These are phyloP conservation scores for Catostylus mosaicus DNA, from an alignment of 30 jellyfish, hydroid and myxozoan genomes.

Conservation along the genomic window DNA sequence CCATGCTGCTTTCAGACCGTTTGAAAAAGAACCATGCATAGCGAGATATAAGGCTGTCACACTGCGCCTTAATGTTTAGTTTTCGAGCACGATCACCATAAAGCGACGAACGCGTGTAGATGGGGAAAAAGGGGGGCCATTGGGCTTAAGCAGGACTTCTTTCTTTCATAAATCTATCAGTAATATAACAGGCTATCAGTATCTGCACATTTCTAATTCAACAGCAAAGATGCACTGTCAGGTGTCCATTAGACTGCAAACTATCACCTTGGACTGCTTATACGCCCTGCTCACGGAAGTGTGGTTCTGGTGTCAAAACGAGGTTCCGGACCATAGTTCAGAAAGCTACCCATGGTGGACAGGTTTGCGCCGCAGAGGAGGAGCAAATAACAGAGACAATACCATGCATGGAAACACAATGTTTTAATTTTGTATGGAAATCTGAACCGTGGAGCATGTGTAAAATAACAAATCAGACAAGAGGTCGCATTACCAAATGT, in stretches of 20 bases:
- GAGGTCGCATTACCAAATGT: conserved; percentile 46
- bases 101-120: too few relatives aligned
- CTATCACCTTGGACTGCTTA: conserved; percentile 66
- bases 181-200: too few relatives aligned
- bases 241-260: conserved; percentile 64
- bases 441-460: conserved; percentile 60
- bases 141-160: too few relatives aligned
- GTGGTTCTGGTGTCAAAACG: conserved; percentile 69
- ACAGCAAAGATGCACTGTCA: conserved; percentile 50
- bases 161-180: too few relatives aligned
- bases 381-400: conserved; percentile 40
- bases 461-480: conserved; percentile 42
- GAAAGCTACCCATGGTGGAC: conserved; percentile 69
- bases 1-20: too few relatives aligned
- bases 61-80: too few relatives aligned
- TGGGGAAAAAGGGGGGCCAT: too few relatives aligned
- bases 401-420: conserved; percentile 51
- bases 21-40: too few relatives aligned
- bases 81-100: too few relatives aligned
- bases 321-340: conserved; percentile 58
- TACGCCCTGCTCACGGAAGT: conserved; percentile 61
- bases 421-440: conserved; percentile 57
- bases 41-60: too few relatives aligned
- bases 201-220: background rate
- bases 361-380: conserved; percentile 19